phyloP scores from a whole-genome alignment of 2,113 vertebrate species.

The Taxidea taxus region DNA sequence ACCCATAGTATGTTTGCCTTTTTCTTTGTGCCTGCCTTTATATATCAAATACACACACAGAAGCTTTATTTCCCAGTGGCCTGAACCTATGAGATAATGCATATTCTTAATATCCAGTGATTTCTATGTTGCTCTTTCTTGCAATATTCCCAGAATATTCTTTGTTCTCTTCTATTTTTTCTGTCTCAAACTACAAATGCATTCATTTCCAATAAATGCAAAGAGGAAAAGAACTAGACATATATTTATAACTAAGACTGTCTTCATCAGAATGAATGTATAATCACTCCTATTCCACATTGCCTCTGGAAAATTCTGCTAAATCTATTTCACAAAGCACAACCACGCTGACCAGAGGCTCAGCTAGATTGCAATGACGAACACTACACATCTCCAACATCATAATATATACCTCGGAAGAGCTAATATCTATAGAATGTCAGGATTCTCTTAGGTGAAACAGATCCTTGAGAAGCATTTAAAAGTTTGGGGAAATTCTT shows the following conservation, averaged over 20 bases:
- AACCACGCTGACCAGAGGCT: not conserved
- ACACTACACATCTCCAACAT: not conserved
- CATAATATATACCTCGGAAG: not conserved
- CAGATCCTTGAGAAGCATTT: not conserved
- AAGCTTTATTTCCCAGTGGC: slow-evolving; percentile 68
- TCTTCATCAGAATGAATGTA: not conserved
- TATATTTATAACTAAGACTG: not conserved
- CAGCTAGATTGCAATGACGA: not conserved
- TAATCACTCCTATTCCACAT: not conserved
- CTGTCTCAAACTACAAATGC: slow-evolving; percentile 3
- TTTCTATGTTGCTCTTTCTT: slow-evolving; percentile 54
- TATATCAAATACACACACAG: slow-evolving; percentile 59
- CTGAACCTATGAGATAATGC: slow-evolving; percentile 74
- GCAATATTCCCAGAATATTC: slow-evolving; percentile 34
- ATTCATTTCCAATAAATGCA: slow-evolving; percentile 18
- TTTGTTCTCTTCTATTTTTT: slow-evolving; percentile 48
- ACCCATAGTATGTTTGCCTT: slow-evolving; percentile 27
- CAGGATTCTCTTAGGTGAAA: not conserved
- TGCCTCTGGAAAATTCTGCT: not conserved
- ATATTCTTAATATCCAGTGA: slow-evolving; percentile 65
- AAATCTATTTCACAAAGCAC: not conserved
- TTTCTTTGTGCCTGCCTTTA: slow-evolving; percentile 55
- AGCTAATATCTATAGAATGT: not conserved
- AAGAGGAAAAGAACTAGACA: slow-evolving; percentile 25
- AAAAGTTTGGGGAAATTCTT: slow-evolving; percentile 40